Evolutionary conservation across 2,888 invertebrate genomes (phyloP).

Genomic region (Oscheius sp.): DNA sequence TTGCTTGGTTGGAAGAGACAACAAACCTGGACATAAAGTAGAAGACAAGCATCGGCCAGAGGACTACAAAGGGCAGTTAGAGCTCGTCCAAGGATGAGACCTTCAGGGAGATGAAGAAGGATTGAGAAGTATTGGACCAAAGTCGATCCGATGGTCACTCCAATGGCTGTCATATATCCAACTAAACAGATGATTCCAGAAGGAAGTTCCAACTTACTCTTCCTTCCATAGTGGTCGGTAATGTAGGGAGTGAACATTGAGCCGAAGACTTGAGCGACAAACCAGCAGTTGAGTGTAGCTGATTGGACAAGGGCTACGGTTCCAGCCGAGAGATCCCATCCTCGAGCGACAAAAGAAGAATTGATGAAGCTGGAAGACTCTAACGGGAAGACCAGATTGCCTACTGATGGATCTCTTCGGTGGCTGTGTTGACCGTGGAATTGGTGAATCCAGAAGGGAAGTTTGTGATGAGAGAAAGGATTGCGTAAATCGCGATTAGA

Average conservation of each 20-base stretch:
- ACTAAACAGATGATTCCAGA: constrained; percentile 38
- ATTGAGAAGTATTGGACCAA: constrained; percentile 49
- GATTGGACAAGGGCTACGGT: constrained; percentile 50
- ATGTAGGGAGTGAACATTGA: constrained; percentile 63
- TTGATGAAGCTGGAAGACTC: constrained; percentile 58
- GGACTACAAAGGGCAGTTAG: constrained; percentile 59
- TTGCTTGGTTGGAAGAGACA: neutral
- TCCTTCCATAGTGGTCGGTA: constrained; percentile 62
- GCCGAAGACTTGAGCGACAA: constrained; percentile 62
- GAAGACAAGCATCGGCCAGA: constrained; percentile 58
- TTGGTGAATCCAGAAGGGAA: constrained; percentile 67
- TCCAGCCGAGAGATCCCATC: constrained; percentile 41
- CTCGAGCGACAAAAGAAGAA: constrained; percentile 44
- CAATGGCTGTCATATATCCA: constrained; percentile 58
- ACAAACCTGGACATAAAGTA: constrained; percentile 59
- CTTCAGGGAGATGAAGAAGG: constrained; percentile 51
- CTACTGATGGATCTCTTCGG: constrained; percentile 51
- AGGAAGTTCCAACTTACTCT: constrained; percentile 39
- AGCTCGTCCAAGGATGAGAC: constrained; percentile 56
- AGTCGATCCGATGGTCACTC: constrained; percentile 46
- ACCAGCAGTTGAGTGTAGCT: constrained; percentile 62
- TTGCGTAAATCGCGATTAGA: constrained; percentile 53
- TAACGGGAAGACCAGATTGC: neutral
- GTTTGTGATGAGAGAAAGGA: constrained; percentile 62
- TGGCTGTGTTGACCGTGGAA: constrained; percentile 65